Conservation (phyloP, 2,888 invertebrate species). For the Monopis laevigella region DNA sequence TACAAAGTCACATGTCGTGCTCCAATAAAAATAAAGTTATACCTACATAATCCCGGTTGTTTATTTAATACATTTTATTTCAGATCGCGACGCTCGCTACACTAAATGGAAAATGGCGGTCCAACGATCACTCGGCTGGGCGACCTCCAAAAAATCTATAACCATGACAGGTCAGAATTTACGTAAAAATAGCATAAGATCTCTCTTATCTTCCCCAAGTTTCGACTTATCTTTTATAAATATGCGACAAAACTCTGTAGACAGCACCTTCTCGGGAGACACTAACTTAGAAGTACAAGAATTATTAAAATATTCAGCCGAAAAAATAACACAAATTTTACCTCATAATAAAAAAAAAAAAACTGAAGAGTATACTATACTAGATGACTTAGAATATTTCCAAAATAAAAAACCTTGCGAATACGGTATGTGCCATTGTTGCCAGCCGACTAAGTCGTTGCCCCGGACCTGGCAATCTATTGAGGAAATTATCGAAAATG, state of each 20-base stretch:
- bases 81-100: constrained; percentile 85
- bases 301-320: constrained; percentile 39
- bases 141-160: constrained; percentile 74
- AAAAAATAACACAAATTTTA: constrained; percentile 44
- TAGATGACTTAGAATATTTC: constrained; percentile 49
- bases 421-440: constrained; percentile 51
- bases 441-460: constrained; percentile 32
- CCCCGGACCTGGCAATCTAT: constrained; percentile 49
- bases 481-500: constrained; percentile 56
- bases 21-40: no score
- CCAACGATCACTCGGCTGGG: constrained; percentile 91
- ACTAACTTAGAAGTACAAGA: constrained; percentile 39
- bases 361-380: constrained; percentile 41
- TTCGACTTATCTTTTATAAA: no score
- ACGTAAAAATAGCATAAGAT: constrained; percentile 39
- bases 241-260: constrained; percentile 32
- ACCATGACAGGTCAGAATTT: constrained; percentile 78
- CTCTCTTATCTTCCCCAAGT: constrained; percentile 20
- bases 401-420: constrained; percentile 54
- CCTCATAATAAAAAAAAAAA: constrained; percentile 28
- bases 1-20: no score
- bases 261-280: constrained; percentile 23
- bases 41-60: no score
- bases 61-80: constrained; percentile 20
- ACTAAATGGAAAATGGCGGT: constrained; percentile 97